These are phyloP conservation scores for Zonitis immaculata DNA, from an alignment of 2,888 invertebrate genomes.

Conservation along the genomic window DNA sequence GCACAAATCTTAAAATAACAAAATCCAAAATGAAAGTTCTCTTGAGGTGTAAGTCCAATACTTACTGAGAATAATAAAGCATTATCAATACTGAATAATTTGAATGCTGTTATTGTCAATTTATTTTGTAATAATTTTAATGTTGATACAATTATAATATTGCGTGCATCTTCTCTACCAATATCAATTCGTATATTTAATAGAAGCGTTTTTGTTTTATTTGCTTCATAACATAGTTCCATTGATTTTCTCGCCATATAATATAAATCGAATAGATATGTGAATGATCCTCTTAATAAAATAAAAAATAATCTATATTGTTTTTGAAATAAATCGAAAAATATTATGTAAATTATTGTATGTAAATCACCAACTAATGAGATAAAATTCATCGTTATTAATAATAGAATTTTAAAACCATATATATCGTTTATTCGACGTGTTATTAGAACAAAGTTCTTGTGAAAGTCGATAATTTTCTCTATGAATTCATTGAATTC, in stretches of 20 bases:
- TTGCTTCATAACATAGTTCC: conserved; percentile 21
- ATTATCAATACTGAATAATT: conserved; percentile 28
- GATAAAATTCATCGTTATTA: conserved; percentile 11
- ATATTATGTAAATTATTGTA: conserved; percentile 9
- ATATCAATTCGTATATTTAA: conserved; percentile 24
- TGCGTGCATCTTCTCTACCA: conserved; percentile 18
- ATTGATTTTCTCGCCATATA: conserved; percentile 4
- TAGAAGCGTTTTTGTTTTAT: conserved; percentile 22
- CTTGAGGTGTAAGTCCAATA: too few relatives aligned
- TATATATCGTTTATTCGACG: conserved; percentile 12
- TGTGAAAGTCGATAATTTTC: conserved; percentile 12
- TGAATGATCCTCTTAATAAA: conserved; percentile 2
- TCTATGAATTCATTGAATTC: conserved; percentile 12
- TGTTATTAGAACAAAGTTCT: conserved; percentile 11
- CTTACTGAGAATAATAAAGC: conserved; percentile 29
- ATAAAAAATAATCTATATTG: background rate
- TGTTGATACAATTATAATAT: conserved; percentile 3
- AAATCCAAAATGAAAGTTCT: too few relatives aligned
- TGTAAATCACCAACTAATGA: conserved; percentile 12
- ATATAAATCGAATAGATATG: conserved; percentile 9
- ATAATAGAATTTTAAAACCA: conserved; percentile 15
- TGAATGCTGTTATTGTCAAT: conserved; percentile 24
- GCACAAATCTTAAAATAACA: conserved; percentile 24
- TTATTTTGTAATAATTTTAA: conserved; percentile 5
- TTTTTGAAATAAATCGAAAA: conserved; percentile 7